Evolutionary conservation across 2,113 vertebrate genomes (phyloP), one percentile per base, ranked within the genome.

Genomic region (Chlorodrepanis virens): DNA sequence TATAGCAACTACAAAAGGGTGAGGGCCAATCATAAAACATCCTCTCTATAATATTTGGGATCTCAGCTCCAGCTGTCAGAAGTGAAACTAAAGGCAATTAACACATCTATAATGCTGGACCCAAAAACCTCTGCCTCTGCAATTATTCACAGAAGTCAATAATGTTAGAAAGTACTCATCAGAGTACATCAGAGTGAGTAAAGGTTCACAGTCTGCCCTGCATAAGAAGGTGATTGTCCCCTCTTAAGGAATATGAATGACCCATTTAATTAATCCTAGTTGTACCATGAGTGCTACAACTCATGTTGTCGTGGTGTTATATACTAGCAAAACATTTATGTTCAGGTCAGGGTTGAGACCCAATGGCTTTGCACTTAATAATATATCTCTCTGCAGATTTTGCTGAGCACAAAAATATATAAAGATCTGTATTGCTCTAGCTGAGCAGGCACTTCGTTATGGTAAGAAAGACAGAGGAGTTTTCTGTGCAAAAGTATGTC

Each of bases 141-240:
- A 96, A 71, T 92, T 93, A 90, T 87, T 92, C 83, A 84, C 44
- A 45, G 29, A 88, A 92, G 54, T 81, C 86, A 87, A 74, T 95
- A 89, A 78, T 28, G 27, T 71, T 69, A 74, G 42, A 83, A 87
- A 40, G 65, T 82, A 49, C 49, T 87, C 87, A 40, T 91, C 59
- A 57, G 53, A 89, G 63, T 77, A 68, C 25, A 67, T 78, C 72
- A 68, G 37, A 80, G 9, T 67, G 53, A 81, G 21, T 44, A 92
- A 92, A 83, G 10, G 68, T 89, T 89, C 71, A 77, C 42, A 59
- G 11, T 54, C 35, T 89, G 33, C 22, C 68, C 42, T 81, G 47
- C 13, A 59, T 78, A 56, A 90, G 59, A 39, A 74, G 24, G 24
- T 64, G 47, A 54, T 67, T 45, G 5, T 24, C 29, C 33, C 18